Base-by-base conservation (phyloP, 2,113 vertebrate genomes). In the Sylvia atricapilla region DNA sequence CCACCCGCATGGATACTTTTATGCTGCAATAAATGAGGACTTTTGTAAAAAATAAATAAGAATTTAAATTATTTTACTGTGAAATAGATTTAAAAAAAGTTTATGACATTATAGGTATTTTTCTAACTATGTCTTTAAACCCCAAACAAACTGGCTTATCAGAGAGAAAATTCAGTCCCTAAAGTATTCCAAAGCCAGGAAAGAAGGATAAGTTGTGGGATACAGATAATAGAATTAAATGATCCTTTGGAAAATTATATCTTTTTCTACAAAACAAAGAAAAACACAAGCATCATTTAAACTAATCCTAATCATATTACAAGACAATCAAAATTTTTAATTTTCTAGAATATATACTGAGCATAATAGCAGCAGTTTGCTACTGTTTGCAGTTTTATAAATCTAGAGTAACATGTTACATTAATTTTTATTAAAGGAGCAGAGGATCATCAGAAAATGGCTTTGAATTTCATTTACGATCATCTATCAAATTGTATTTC, bases 361-460 rank as follows among this genome's bases (percentile, higher is more conserved):
- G 14, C 3, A 10, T 72, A 76, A 63, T 19, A 76, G 23, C 18
- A 78, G 60, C 27, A 55, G 24, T 79, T 84, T 83, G 28, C 21
- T 79, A 24, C 30, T 85, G 28, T 82, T 89, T 79, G 37, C 43
- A 63, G 11, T 73, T 91, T 75, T 86, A 83, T 87, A 73, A 56
- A 80, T 69, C 55, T 72, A 84, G 30, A 47, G 41, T 49, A 87
- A 84, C 27, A 79, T 58, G 58, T 93, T 69, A 93, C 81, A 94
- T 95, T 93, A 93, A 80, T 89, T 96, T 91, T 94, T 95, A 94
- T 87, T 91, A 87, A 94, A 91, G 68, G 59, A 91, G 41, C 9
- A 44, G 27, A 8, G 4, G 14, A 56, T 82, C 80, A 91, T 53
- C 19, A 84, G 68, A 47, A 95, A 89, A 84, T 80, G 49, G 30